Percentiles rank a stretch among this genome's conserved stretches.
Evolutionary conservation across 2,888 invertebrate species (phyloP).

Genomic region (Leptinotarsa haldemani): DNA sequence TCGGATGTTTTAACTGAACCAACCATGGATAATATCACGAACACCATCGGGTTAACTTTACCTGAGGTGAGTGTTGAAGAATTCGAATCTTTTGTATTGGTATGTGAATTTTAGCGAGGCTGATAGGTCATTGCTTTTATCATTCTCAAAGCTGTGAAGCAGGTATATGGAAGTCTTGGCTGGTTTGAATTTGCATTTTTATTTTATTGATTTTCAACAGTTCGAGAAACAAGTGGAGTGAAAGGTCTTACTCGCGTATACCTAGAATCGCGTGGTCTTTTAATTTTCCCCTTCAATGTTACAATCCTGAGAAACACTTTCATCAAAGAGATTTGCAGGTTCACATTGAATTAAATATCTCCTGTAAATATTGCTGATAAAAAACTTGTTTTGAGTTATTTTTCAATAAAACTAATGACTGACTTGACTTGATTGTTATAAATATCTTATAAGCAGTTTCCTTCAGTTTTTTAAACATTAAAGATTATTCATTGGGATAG

Average conservation of each 20-base stretch:
- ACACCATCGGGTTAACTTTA: slow-evolving; percentile 60
- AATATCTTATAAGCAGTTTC: no score
- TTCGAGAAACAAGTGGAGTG: background rate
- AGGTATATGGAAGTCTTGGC: slow-evolving; percentile 20
- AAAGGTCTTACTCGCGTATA: background rate
- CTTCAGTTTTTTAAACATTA: no score
- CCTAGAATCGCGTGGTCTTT: background rate
- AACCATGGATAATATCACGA: slow-evolving; percentile 60
- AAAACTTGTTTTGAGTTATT: no score
- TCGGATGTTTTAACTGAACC: slow-evolving; percentile 21
- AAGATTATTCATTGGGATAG: no score
- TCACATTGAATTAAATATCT: no score
- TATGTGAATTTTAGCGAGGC: slow-evolving; percentile 24
- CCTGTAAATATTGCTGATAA: no score
- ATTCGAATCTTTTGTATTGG: slow-evolving; percentile 31
- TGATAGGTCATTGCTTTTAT: slow-evolving; percentile 13
- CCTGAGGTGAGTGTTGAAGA: slow-evolving; percentile 57
- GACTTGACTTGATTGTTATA: no score
- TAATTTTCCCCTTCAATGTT: background rate
- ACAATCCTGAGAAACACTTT: background rate
- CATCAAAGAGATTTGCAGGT: no score
- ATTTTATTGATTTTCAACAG: background rate
- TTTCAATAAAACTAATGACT: no score
- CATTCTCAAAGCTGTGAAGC: slow-evolving; percentile 27
- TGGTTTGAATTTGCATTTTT: background rate